A percentile compares a stretch with the other conserved stretches of the same genome.
Evolutionary conservation across 2,888 invertebrate genomes (phyloP).

Genomic region (Dasypogon diadema): DNA sequence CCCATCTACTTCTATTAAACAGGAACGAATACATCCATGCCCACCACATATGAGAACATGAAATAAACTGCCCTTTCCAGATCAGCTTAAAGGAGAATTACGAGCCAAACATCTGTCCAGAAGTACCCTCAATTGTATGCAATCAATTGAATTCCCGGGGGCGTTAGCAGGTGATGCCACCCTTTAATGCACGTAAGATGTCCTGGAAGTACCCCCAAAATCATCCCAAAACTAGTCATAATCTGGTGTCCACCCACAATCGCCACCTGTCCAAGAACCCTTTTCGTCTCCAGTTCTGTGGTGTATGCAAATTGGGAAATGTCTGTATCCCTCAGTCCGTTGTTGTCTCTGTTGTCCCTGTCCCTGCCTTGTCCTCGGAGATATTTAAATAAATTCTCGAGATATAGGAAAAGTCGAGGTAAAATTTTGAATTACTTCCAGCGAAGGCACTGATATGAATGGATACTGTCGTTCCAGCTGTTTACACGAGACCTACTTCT

Average conservation of each 20-base stretch:
- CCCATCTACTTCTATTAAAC: background rate
- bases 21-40: background rate
- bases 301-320: slow-evolving; percentile 21
- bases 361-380: background rate
- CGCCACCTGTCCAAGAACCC: background rate
- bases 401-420: background rate
- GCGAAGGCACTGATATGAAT: background rate
- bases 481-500: background rate
- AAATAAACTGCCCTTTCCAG: slow-evolving; percentile 17
- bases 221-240: slow-evolving; percentile 14
- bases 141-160: background rate
- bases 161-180: background rate
- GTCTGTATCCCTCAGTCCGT: background rate
- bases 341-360: background rate
- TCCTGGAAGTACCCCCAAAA: background rate
- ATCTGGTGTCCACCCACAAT: background rate
- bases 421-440: slow-evolving; percentile 23
- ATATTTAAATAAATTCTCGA: slow-evolving; percentile 14
- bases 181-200: background rate
- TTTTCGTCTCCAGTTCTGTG: background rate
- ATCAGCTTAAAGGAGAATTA: background rate
- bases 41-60: slow-evolving; percentile 19
- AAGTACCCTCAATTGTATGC: slow-evolving; percentile 10
- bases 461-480: background rate
- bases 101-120: slow-evolving; percentile 33